Evolutionary conservation across 2,113 vertebrate genomes (phyloP).

Genomic region (Megaceryle maxima): DNA sequence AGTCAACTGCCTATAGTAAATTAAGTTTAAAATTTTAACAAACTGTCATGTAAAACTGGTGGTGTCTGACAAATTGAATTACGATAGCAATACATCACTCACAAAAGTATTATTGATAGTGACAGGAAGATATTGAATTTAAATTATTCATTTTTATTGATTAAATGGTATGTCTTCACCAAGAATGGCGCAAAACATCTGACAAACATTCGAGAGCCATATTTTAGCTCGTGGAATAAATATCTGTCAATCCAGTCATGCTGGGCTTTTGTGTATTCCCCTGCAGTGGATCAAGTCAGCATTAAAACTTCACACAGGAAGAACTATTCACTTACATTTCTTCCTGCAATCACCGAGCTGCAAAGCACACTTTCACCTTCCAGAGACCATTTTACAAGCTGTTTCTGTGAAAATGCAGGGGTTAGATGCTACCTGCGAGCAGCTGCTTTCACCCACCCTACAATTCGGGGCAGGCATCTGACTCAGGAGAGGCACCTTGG

Average conservation of each 20-base stretch:
- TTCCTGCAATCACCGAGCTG: fast-evolving
- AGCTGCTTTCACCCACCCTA: not conserved
- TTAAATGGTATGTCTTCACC: slow-evolving; percentile 73
- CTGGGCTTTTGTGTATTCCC: not conserved
- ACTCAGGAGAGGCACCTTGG: not conserved
- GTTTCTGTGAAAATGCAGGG: not conserved
- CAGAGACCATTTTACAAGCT: not conserved
- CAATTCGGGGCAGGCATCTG: not conserved
- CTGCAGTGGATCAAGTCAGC: not conserved
- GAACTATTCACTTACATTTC: not conserved
- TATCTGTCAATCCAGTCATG: not conserved
- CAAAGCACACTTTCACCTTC: not conserved
- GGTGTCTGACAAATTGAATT: slow-evolving; percentile 82
- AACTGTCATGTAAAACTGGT: slow-evolving; percentile 78
- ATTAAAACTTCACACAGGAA: not conserved
- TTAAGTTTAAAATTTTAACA: slow-evolving; percentile 82
- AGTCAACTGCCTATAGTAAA: slow-evolving; percentile 77
- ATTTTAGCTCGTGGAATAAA: slow-evolving; percentile 60
- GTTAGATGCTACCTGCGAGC: fast-evolving
- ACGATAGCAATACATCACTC: slow-evolving; percentile 78
- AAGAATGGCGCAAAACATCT: slow-evolving; percentile 60
- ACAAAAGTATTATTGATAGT: slow-evolving; percentile 82
- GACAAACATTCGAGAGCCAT: slow-evolving; percentile 64
- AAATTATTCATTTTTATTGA: slow-evolving; percentile 87
- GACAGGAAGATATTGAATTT: slow-evolving; percentile 83